Conservation (phyloP, 1,140 invertebrate genomes). For the Drosophila willistoni region DNA sequence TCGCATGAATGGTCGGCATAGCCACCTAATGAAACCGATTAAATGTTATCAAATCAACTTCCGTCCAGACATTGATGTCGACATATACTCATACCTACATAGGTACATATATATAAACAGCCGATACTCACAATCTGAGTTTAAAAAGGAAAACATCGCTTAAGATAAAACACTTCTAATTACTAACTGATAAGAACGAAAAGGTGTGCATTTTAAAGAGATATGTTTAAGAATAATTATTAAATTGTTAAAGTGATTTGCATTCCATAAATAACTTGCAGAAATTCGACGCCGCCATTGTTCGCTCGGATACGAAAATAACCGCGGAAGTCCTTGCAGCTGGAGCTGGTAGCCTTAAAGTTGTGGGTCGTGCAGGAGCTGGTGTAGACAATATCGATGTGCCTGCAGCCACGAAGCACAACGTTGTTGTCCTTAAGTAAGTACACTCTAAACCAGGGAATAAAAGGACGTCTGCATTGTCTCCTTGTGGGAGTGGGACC, state of each 20-base stretch:
- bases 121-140: not conserved
- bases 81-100: slow-evolving; percentile 11
- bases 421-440: slow-evolving; percentile 98
- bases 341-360: slow-evolving; percentile 89
- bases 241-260: not conserved
- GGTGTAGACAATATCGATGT: slow-evolving; percentile 99
- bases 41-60: slow-evolving; percentile 35
- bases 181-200: not conserved
- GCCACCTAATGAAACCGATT: slow-evolving; percentile 3
- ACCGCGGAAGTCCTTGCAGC: slow-evolving; percentile 94
- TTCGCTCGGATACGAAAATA: slow-evolving; percentile 97
- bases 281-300: slow-evolving; percentile 96
- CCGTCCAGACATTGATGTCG: slow-evolving; percentile 27
- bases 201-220: not conserved
- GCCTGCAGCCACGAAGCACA: slow-evolving; percentile 91
- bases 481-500: not conserved
- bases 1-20: not conserved
- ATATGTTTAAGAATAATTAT: not conserved
- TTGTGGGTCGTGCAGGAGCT: slow-evolving; percentile 97
- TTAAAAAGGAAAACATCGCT: not conserved
- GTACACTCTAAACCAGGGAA: slow-evolving; percentile 54
- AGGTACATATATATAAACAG: not conserved
- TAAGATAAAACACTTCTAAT: slow-evolving; percentile 1
- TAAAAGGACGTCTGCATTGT: not conserved
- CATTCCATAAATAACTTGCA: slow-evolving; percentile 73